Conservation (phyloP, 1,140 invertebrate species). For the Paralvinella palmiformis region DNA sequence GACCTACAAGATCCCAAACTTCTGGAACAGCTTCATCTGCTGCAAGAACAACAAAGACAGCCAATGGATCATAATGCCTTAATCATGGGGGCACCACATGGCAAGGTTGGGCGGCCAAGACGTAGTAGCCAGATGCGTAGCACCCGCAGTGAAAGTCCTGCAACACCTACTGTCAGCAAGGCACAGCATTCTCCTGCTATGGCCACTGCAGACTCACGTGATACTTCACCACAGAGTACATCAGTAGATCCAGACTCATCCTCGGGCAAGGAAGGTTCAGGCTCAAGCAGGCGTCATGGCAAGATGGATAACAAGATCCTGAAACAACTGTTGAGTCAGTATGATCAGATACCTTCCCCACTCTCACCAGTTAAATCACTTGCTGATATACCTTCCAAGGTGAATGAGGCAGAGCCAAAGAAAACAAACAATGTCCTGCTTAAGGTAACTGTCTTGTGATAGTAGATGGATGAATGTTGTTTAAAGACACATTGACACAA, state of each 20-base stretch:
- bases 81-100: not conserved
- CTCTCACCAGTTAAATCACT: slow-evolving; percentile 21
- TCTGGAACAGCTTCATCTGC: not conserved
- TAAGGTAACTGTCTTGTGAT: slow-evolving; percentile 56
- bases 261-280: slow-evolving; percentile 28
- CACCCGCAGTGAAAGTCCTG: not conserved
- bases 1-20: too few relatives aligned
- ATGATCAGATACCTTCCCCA: slow-evolving; percentile 58
- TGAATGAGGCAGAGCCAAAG: slow-evolving; percentile 45
- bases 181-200: not conserved
- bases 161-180: not conserved
- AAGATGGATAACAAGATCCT: slow-evolving; percentile 58
- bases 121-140: not conserved
- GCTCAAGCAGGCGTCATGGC: slow-evolving; percentile 10
- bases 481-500: too few relatives aligned
- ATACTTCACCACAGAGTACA: slow-evolving; percentile 48
- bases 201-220: too few relatives aligned
- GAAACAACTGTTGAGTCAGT: slow-evolving; percentile 71
- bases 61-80: not conserved
- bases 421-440: slow-evolving; percentile 64
- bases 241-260: slow-evolving; percentile 42
- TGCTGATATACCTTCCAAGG: slow-evolving; percentile 31
- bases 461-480: too few relatives aligned
- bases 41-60: not conserved
- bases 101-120: not conserved